A percentile compares a stretch with the other conserved stretches of the same genome.
Conservation (phyloP, 2,888 invertebrate species). For the Drosophila leonis region DNA sequence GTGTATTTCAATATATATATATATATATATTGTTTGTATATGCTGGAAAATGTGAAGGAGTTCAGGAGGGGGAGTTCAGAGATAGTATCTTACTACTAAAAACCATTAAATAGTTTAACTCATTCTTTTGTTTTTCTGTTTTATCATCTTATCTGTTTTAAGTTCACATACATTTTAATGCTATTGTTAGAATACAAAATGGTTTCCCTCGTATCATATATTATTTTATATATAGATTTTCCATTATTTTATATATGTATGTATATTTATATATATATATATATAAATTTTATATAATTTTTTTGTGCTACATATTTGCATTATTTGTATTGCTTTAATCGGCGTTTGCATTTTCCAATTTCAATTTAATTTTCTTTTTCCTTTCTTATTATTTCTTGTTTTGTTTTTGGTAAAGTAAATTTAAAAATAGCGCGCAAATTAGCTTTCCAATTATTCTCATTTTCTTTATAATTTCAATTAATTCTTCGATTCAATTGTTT, state of each 20-base stretch:
- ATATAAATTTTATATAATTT: slow-evolving; percentile 19
- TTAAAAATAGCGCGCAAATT: slow-evolving; percentile 40
- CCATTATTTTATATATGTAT: slow-evolving; percentile 19
- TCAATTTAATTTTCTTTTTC: slow-evolving; percentile 22
- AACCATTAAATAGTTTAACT: slow-evolving; percentile 71
- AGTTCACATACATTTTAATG: slow-evolving; percentile 39
- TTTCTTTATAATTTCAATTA: slow-evolving; percentile 12
- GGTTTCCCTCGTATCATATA: slow-evolving; percentile 46
- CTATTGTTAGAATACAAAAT: slow-evolving; percentile 61
- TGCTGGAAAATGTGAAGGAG: slow-evolving; percentile 23
- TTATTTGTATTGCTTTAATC: slow-evolving; percentile 60
- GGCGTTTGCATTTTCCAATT: slow-evolving; percentile 34
- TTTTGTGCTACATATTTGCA: slow-evolving; percentile 55
- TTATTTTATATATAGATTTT: slow-evolving; percentile 18
- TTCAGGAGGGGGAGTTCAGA: slow-evolving; percentile 19
- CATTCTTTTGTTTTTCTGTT: slow-evolving; percentile 24
- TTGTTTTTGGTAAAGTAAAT: slow-evolving; percentile 37
- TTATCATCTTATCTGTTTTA: slow-evolving; percentile 32
- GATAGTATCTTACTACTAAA: slow-evolving; percentile 58
- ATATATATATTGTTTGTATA: slow-evolving; percentile 22
- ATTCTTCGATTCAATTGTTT: slow-evolving; percentile 16
- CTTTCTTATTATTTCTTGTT: slow-evolving; percentile 9
- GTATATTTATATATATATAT: not conserved
- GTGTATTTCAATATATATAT: slow-evolving; percentile 29
- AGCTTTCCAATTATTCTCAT: slow-evolving; percentile 30